These are phyloP conservation scores for Macrotis lagotis DNA, from an alignment of 2,113 vertebrate genomes.

Conservation along the genomic window DNA sequence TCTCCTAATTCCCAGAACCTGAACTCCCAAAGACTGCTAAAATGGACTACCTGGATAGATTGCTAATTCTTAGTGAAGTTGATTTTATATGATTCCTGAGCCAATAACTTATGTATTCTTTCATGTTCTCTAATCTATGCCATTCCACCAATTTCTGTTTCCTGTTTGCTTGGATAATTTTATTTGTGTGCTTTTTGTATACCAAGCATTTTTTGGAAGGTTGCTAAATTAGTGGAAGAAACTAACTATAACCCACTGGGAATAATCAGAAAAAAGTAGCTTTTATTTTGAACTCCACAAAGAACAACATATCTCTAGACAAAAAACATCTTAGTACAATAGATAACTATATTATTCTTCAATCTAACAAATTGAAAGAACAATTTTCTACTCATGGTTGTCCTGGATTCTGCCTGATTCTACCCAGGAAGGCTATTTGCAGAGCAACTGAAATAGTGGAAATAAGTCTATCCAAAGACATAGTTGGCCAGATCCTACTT, in stretches of 20 bases:
- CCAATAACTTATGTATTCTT: background rate
- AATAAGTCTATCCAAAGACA: background rate
- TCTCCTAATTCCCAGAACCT: background rate
- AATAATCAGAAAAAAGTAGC: background rate
- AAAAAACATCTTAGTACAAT: background rate
- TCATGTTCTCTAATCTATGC: background rate
- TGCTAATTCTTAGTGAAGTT: background rate
- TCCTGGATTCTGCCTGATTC: background rate
- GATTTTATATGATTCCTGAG: background rate
- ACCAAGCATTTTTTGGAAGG: background rate
- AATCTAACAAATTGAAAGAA: background rate
- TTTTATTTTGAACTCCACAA: background rate
- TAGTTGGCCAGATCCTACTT: too few relatives aligned
- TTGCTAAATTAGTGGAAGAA: background rate
- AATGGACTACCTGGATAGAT: background rate
- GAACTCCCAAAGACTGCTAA: background rate
- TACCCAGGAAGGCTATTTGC: background rate
- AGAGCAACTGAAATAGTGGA: background rate
- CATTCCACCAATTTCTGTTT: background rate
- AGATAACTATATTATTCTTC: background rate
- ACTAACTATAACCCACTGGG: background rate
- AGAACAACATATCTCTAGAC: background rate
- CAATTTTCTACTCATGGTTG: background rate
- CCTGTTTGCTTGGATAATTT: background rate
- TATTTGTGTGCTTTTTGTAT: background rate